Conservation (phyloP, 2,888 invertebrate species). For the Sisyra nigra region DNA sequence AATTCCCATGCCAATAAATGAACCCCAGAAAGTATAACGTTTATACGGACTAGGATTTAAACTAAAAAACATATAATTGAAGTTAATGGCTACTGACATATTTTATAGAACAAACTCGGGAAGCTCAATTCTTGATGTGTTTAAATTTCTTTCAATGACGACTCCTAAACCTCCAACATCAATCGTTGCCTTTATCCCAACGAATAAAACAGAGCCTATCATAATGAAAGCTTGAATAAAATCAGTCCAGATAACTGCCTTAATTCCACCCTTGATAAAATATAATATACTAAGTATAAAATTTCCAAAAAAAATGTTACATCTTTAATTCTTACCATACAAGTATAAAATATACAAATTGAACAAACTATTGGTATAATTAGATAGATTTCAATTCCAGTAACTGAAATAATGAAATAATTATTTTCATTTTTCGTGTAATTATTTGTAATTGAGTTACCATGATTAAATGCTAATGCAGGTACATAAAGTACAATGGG, state of each 20-base stretch:
- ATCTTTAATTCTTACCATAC: constrained; percentile 38
- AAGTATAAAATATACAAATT: constrained; percentile 67
- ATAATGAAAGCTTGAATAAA: constrained; percentile 51
- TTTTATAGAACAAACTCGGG: constrained; percentile 31
- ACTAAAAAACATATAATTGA: constrained; percentile 28
- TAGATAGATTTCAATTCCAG: constrained; percentile 58
- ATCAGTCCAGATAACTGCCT: constrained; percentile 59
- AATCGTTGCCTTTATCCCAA: constrained; percentile 43
- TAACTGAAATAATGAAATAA: constrained; percentile 33
- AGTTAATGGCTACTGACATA: background rate
- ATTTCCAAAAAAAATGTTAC: no score
- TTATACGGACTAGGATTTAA: constrained; percentile 62
- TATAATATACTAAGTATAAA: no score
- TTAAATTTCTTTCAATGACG: constrained; percentile 38
- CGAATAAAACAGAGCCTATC: constrained; percentile 48
- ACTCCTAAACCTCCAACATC: constrained; percentile 44
- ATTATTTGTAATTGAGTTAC: constrained; percentile 21
- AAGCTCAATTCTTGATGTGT: constrained; percentile 41
- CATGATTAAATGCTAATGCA: constrained; percentile 56
- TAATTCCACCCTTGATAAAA: constrained; percentile 54
- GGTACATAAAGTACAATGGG: constrained; percentile 59
- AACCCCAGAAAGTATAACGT: constrained; percentile 60
- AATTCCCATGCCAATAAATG: no score
- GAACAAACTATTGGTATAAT: constrained; percentile 56
- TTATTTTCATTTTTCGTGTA: background rate